Evolutionary conservation across 2,797 vertebrate species (phyloP), one percentile per base, ranked within the genome.

Genomic region (Pagetopsis macropterus): DNA sequence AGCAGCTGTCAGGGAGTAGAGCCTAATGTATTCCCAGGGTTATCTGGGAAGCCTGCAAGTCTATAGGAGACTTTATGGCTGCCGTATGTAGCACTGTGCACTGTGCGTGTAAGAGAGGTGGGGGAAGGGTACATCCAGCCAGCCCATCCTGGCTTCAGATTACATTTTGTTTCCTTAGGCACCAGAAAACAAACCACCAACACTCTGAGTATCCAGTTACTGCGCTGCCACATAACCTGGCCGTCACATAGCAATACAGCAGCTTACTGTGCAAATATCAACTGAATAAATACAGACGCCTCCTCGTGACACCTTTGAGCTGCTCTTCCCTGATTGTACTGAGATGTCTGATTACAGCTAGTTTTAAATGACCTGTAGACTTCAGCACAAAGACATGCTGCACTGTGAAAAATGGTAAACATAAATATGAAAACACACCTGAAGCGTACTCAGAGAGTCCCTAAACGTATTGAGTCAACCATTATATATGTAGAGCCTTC

Each of bases 151-250:
- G 83, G 92, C 89, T 89, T 94, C 93, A 84, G 81, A 89, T 94
- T 94, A 92, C 93, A 90, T 90, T 92, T 90, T 89, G 92, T 94
- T 93, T 95, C 92, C 93, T 93, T 93, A 92, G 91, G 92, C 93
- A 93, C 91, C 91, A 93, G 89, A 93, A 94, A 91, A 90, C 88
- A 88, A 88, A 89, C 85, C 84, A 76, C 83, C 64, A 84, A 90
- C 88, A 87, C 76, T 75, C 50, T 46, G 52, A 62, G 78, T 82
- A 85, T 90, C 84, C 70, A 81, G 81, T 90, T 88, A 89, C 90
- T 8, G 65, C 1, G 0, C 75, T 58, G 70, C 49, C 69, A 64
- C 65, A 71, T 41, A 81, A 66, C 57, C 71, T 79, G 61, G 44
- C 65, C 17, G 46, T 81, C 76, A 71, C 66, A 57, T 2, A 48